Conservation (phyloP, 2,113 vertebrate species). For the Uropsilus gracilis region DNA sequence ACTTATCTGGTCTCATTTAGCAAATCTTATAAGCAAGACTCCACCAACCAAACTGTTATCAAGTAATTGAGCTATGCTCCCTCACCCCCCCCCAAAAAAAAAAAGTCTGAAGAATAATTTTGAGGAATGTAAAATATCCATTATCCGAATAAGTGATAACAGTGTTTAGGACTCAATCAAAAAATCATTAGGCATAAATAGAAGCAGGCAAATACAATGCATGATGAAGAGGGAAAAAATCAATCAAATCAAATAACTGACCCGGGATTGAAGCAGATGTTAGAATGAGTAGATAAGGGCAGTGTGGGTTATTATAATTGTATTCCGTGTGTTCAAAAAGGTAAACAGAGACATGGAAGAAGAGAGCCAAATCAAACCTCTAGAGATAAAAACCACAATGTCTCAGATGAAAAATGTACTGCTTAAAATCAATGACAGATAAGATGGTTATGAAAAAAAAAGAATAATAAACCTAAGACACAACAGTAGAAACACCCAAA, state of each 20-base stretch:
- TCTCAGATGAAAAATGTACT: background rate
- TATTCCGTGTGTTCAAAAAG: background rate
- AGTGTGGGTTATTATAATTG: background rate
- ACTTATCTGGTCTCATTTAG: too few species aligned
- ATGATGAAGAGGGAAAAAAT: background rate
- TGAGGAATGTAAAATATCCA: background rate
- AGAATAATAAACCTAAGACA: background rate
- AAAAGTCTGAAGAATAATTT: background rate
- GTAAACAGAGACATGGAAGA: background rate
- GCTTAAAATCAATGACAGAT: background rate
- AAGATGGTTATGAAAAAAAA: background rate
- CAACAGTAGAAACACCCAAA: background rate
- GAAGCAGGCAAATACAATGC: background rate
- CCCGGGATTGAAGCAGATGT: background rate
- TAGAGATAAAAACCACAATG: background rate
- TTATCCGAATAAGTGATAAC: background rate
- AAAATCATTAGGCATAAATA: background rate
- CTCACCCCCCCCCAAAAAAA: too few species aligned
- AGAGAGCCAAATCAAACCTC: background rate
- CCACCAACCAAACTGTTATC: background rate
- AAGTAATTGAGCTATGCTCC: background rate
- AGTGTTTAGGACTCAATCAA: background rate
- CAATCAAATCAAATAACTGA: background rate
- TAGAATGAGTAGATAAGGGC: background rate
- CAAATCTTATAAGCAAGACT: background rate